Evolutionary conservation across 2,888 invertebrate species (phyloP).

Genomic region (Amphiduros pacificus): DNA sequence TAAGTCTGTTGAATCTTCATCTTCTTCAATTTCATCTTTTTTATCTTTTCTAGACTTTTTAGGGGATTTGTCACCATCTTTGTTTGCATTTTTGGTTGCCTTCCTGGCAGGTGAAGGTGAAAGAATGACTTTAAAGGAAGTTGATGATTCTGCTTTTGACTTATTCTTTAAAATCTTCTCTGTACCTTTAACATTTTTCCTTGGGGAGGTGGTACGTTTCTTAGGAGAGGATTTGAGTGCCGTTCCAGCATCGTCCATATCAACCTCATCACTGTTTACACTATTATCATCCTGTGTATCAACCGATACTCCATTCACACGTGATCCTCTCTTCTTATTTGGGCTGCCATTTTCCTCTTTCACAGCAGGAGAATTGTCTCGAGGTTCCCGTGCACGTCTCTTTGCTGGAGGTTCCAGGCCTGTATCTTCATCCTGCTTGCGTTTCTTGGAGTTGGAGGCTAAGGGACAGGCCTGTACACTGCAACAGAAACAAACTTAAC

Average conservation of each 20-base stretch:
- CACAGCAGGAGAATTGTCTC: background rate
- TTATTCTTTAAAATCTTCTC: conserved; percentile 5
- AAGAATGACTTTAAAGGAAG: background rate
- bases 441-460: conserved; percentile 45
- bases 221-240: background rate
- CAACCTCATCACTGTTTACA: conserved; percentile 1
- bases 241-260: conserved; percentile 7
- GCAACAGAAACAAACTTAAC: conserved; percentile 9
- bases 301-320: background rate
- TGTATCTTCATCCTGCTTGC: conserved; percentile 36
- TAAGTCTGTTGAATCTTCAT: conserved; percentile 63
- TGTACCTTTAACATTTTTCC: conserved; percentile 10
- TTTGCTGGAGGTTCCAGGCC: conserved; percentile 13
- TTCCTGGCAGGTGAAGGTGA: background rate
- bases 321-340: background rate
- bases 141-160: conserved; percentile 1
- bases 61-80: background rate
- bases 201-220: conserved; percentile 5
- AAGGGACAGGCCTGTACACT: conserved; percentile 43
- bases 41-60: background rate
- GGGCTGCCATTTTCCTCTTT: background rate
- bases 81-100: background rate
- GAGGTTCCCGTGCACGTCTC: conserved; percentile 9
- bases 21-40: conserved; percentile 13
- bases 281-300: background rate